Evolutionary conservation across 2,888 invertebrate species (phyloP).

Genomic region (Drosophila ezoana): DNA sequence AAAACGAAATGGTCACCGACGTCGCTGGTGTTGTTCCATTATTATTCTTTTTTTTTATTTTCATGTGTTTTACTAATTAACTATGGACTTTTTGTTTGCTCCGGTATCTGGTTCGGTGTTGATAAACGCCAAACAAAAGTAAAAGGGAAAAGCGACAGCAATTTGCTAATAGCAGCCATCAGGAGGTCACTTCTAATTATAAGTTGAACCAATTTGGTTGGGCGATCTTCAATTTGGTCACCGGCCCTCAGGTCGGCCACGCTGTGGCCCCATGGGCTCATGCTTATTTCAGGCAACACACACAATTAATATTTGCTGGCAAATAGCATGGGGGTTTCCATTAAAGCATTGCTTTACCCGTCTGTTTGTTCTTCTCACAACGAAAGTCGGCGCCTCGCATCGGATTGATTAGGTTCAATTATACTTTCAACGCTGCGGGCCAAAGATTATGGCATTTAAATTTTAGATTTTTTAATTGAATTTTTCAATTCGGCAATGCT

Average conservation of each 20-base stretch:
- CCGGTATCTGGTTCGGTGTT: slow-evolving; percentile 38
- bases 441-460: slow-evolving; percentile 41
- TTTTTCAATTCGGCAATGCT: slow-evolving; percentile 27
- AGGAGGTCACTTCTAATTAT: slow-evolving; percentile 35
- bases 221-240: slow-evolving; percentile 13
- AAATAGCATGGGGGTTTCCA: slow-evolving; percentile 24
- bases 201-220: slow-evolving; percentile 29
- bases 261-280: slow-evolving; percentile 2
- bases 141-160: slow-evolving; percentile 61
- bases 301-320: slow-evolving; percentile 46
- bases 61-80: slow-evolving; percentile 57
- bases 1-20: slow-evolving; percentile 36
- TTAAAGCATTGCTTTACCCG: neutral
- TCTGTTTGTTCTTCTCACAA: slow-evolving; percentile 64
- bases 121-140: slow-evolving; percentile 61
- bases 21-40: slow-evolving; percentile 39
- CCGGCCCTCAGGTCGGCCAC: neutral
- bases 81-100: slow-evolving; percentile 39
- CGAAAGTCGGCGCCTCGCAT: slow-evolving; percentile 47
- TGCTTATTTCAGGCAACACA: neutral
- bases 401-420: slow-evolving; percentile 41
- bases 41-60: slow-evolving; percentile 7
- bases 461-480: slow-evolving; percentile 49
- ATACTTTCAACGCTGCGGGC: slow-evolving; percentile 52
- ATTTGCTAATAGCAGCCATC: slow-evolving; percentile 28